Percentiles rank a stretch among this genome's conserved stretches.
phyloP scores from a whole-genome alignment of 2,888 invertebrate species.

The Caenorhabditis macrosperma region DNA sequence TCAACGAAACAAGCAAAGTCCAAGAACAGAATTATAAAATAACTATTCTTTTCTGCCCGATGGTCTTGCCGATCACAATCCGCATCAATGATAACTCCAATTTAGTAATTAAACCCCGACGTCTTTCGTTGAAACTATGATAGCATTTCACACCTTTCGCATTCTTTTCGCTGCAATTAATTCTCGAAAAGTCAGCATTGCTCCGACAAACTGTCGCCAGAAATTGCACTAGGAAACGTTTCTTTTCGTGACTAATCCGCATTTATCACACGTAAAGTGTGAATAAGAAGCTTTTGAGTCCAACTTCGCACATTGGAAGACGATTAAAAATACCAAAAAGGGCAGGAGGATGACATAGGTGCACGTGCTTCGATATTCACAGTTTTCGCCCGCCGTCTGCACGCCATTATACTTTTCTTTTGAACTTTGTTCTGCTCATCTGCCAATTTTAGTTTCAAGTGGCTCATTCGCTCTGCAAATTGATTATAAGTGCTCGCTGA shows the following conservation, averaged over 20 bases:
- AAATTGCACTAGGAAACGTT: constrained; percentile 12
- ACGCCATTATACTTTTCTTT: constrained; percentile 20
- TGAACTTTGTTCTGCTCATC: neutral
- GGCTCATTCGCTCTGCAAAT: neutral
- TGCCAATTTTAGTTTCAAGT: constrained; percentile 1
- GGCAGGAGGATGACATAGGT: constrained; percentile 7
- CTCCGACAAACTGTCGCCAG: constrained; percentile 13
- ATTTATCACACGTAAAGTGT: constrained; percentile 25
- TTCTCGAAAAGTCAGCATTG: neutral
- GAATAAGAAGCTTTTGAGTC: constrained; percentile 29
- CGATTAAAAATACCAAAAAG: constrained; percentile 23
- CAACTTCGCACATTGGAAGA: constrained; percentile 12
- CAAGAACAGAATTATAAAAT: too few relatives aligned
- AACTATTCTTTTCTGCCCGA: too few relatives aligned
- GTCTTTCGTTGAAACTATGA: neutral
- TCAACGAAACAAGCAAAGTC: too few relatives aligned
- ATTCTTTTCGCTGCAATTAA: neutral
- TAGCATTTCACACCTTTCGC: neutral
- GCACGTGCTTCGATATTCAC: constrained; percentile 21
- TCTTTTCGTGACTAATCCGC: constrained; percentile 31
- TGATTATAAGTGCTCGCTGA: constrained; percentile 29
- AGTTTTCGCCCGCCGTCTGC: neutral
- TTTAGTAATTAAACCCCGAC: too few relatives aligned
- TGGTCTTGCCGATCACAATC: too few relatives aligned
- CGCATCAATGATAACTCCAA: too few relatives aligned